Evolutionary conservation across 2,888 invertebrate species (phyloP).

Genomic region (Ceratothoa steindachneri): DNA sequence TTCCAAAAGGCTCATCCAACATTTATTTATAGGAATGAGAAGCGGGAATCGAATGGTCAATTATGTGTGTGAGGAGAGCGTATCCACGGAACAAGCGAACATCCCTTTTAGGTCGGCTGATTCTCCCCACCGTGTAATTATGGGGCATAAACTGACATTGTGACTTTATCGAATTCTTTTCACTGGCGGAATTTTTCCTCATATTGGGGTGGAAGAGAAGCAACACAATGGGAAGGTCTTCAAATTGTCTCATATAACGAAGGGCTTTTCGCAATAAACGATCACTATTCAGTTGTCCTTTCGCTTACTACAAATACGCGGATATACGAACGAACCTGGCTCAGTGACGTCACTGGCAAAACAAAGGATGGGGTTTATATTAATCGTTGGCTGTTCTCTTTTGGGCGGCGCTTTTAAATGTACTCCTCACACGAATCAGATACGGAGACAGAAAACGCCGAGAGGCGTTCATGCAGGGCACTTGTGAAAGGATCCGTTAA

Average conservation of each 20-base stretch:
- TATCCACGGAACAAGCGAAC: neutral
- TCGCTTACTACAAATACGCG: neutral
- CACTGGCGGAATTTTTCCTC: slow-evolving; percentile 11
- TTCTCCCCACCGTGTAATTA: neutral
- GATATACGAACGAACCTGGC: too few relatives aligned
- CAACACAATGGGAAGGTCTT: slow-evolving; percentile 8
- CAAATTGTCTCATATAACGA: slow-evolving; percentile 9
- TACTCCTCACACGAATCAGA: neutral
- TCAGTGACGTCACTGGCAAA: too few relatives aligned
- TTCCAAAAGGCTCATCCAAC: too few relatives aligned
- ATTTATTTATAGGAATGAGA: neutral
- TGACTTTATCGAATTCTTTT: slow-evolving; percentile 15
- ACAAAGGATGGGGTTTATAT: neutral
- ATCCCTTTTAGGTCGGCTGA: slow-evolving; percentile 1
- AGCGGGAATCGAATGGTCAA: slow-evolving; percentile 1
- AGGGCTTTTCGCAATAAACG: slow-evolving; percentile 4
- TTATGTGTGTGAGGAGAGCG: neutral
- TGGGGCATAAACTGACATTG: slow-evolving; percentile 8
- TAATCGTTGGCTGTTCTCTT: neutral
- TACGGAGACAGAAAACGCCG: too few relatives aligned
- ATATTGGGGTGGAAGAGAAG: slow-evolving; percentile 3
- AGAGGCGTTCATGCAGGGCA: too few relatives aligned
- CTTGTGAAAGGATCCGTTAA: too few relatives aligned
- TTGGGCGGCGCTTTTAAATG: neutral
- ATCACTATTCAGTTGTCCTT: neutral